phyloP scores from a whole-genome alignment of 1,140 invertebrate genomes.

The Pogonus chalceus region DNA sequence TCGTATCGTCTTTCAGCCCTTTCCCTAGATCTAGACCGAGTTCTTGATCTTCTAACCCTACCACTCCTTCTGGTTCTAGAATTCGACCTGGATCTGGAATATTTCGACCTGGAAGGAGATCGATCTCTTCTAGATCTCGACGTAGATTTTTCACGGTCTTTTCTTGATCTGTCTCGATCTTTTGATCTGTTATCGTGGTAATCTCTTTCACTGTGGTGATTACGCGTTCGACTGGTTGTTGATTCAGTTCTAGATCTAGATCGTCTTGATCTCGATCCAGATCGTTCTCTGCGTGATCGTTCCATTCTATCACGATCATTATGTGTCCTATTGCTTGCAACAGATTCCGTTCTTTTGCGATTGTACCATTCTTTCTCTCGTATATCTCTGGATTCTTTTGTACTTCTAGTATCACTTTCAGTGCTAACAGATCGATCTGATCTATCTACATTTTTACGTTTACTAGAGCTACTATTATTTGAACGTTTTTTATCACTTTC shows the following conservation, averaged over 20 bases:
- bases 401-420: not conserved
- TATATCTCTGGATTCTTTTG: not conserved
- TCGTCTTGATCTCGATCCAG: constrained; percentile 4
- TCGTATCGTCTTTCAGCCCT: too few species aligned
- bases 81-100: too few species aligned
- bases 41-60: too few species aligned
- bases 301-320: not conserved
- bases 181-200: too few species aligned
- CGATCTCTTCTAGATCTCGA: too few species aligned
- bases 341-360: not conserved
- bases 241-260: constrained; percentile 2
- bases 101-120: too few species aligned
- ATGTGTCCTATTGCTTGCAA: not conserved
- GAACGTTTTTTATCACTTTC: not conserved
- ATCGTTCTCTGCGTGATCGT: not conserved
- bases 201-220: too few species aligned
- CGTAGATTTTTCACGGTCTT: too few species aligned
- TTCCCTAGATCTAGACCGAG: too few species aligned
- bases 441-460: not conserved
- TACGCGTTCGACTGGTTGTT: not conserved
- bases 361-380: not conserved
- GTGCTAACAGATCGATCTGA: not conserved
- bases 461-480: not conserved
- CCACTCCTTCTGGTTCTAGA: too few species aligned
- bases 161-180: too few species aligned